Percentiles rank a stretch among this genome's conserved stretches.
Evolutionary conservation across 2,888 invertebrate genomes (phyloP).

Genomic region (Synergus umbraculus): DNA sequence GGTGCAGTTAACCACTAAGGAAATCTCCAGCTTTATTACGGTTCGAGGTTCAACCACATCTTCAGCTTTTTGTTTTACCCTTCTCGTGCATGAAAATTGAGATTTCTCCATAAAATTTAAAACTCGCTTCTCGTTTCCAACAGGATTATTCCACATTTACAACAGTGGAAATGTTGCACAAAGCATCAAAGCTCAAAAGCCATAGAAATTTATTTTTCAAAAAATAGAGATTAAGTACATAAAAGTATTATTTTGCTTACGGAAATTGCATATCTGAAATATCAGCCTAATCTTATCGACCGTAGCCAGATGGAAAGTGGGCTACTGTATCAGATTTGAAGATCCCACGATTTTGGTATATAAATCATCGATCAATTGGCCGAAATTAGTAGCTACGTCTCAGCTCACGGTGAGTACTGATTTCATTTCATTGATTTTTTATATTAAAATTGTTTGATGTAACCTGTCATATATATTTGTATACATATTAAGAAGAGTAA

Average conservation of each 20-base stretch:
- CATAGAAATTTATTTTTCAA: no score
- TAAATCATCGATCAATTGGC: slow-evolving; percentile 9
- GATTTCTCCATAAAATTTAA: background rate
- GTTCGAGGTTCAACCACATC: slow-evolving; percentile 43
- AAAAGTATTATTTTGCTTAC: background rate
- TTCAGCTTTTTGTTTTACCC: background rate
- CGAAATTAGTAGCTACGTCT: slow-evolving; percentile 18
- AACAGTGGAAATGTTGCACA: no score
- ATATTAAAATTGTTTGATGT: no score
- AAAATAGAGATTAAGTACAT: no score
- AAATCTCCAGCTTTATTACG: slow-evolving; percentile 52
- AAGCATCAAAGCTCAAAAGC: no score
- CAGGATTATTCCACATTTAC: no score
- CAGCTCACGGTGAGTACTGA: slow-evolving; percentile 12
- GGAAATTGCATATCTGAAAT: background rate
- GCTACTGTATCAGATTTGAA: slow-evolving; percentile 1
- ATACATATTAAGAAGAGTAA: no score
- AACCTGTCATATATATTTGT: no score
- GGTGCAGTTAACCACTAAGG: slow-evolving; percentile 50
- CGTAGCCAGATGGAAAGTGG: background rate
- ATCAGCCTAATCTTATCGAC: slow-evolving; percentile 18
- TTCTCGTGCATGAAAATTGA: background rate
- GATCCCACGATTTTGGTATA: slow-evolving; percentile 9
- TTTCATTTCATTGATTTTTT: background rate
- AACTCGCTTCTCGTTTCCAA: background rate